Percentiles rank a stretch among this genome's conserved stretches.
Evolutionary conservation across 2,113 vertebrate species (phyloP).

Genomic region (Octodon degus): DNA sequence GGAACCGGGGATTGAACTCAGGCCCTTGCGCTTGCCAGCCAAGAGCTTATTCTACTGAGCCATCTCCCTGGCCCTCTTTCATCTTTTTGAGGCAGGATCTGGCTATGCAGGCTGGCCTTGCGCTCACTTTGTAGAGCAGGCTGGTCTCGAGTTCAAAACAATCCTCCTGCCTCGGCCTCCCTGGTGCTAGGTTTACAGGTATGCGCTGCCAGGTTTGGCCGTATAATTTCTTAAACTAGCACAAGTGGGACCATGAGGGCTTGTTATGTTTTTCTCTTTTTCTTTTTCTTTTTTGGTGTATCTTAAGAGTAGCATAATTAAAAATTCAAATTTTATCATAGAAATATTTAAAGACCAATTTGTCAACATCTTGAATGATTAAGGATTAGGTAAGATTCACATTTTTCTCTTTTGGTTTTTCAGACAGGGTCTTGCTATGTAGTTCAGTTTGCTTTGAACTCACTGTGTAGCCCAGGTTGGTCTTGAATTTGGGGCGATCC

Average conservation of each 20-base stretch:
- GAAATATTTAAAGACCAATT: constrained; percentile 7
- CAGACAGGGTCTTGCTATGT: neutral
- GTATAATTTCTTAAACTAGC: neutral
- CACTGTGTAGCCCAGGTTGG: neutral
- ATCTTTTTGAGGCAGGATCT: too few species aligned
- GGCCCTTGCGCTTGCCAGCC: too few species aligned
- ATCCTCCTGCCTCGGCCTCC: too few species aligned
- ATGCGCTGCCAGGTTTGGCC: too few species aligned
- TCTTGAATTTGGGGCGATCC: neutral
- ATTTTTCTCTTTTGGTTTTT: neutral
- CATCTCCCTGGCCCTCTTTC: too few species aligned
- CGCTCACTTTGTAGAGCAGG: too few species aligned
- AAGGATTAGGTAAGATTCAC: constrained; percentile 41
- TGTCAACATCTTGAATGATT: constrained; percentile 21
- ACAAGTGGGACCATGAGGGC: neutral
- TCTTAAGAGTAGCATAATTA: constrained; percentile 32
- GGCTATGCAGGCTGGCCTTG: too few species aligned
- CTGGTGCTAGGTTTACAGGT: too few species aligned
- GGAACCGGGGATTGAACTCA: too few species aligned
- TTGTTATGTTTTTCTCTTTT: neutral
- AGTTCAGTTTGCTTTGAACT: neutral
- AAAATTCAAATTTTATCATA: neutral
- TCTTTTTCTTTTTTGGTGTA: neutral
- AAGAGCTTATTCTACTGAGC: too few species aligned
- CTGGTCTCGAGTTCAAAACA: too few species aligned